Base-by-base conservation (phyloP, 2,888 invertebrate species). In the Axea sp. region DNA sequence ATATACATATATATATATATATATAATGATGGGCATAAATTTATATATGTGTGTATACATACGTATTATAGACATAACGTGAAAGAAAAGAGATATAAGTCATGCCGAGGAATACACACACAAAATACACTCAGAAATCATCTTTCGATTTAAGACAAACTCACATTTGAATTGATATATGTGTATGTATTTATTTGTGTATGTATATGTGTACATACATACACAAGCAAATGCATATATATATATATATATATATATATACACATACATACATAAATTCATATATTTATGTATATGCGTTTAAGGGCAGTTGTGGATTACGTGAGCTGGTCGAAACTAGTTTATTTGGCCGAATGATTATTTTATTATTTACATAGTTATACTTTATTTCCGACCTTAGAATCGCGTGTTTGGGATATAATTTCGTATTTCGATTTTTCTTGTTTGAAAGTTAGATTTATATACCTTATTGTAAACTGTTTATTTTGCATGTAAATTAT, bases 1-100 rank as follows among this genome's bases (percentile, higher is more conserved):
- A 76, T 76, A 78, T 76, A 79, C 76, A 78, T 69, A 78, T 4
- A 26, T 76, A 76, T 75, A 78, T 80, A 81, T 78, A 82, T 41
- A 28, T 24, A 30, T 75, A 77, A 73, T 67, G 77, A 78, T 81
- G 77, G 75, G 72, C 77, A 80, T 81, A 78, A 73, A 55, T 73
- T 77, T 81, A 77, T 76, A 65, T 73, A 73, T 76, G 76, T 67
- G 55, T 41, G 57, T 57, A 62, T 60, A 41, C 41, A 62, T 62
- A 72, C 69, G 60, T 55, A 55, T 53, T 71, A 43, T 62, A 62
- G 71, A 71, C 41, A 62, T 71, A 62, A 62, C 41, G 17, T 39
- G 55, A 47, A 55, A 14, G 37, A 57, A 59, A 57, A 57, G 33
- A 71, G 53, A 69, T 41, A 69, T 14, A 24, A 69, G 47, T 55